Percentiles rank a stretch among this genome's conserved stretches.
Conservation (phyloP, 2,797 vertebrate species). For the Pristis pectinata region DNA sequence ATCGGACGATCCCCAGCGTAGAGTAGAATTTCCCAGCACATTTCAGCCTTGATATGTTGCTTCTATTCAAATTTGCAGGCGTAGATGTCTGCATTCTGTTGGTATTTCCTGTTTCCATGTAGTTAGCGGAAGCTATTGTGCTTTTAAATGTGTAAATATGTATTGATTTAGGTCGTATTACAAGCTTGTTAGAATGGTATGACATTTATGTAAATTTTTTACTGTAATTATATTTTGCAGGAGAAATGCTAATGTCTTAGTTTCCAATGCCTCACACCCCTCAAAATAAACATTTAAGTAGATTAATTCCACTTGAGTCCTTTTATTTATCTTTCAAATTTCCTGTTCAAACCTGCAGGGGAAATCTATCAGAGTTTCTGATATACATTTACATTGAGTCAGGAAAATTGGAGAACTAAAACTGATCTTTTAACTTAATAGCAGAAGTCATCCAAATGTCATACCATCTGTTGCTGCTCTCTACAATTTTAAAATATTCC, state of each 20-base stretch:
- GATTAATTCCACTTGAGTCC: neutral
- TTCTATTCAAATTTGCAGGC: no score
- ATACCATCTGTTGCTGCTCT: neutral
- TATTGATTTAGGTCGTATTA: no score
- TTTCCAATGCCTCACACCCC: neutral
- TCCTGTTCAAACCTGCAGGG: neutral
- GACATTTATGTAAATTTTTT: no score
- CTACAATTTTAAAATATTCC: neutral
- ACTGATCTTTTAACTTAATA: neutral
- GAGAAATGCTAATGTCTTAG: neutral
- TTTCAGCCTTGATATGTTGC: no score
- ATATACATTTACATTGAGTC: neutral
- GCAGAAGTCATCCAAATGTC: neutral
- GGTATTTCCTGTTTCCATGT: no score
- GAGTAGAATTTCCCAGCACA: no score
- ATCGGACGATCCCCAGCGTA: no score
- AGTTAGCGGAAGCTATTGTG: no score
- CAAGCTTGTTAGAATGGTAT: no score
- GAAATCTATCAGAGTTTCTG: neutral
- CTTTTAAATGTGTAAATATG: no score
- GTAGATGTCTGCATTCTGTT: no score
- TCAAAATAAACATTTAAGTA: neutral
- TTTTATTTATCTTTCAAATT: slow-evolving; percentile 12
- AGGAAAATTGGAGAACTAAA: neutral
- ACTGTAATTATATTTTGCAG: no score